Evolutionary conservation across 2,113 vertebrate species (phyloP), one percentile per base, ranked within the genome.

Genomic region (Channa argus): DNA sequence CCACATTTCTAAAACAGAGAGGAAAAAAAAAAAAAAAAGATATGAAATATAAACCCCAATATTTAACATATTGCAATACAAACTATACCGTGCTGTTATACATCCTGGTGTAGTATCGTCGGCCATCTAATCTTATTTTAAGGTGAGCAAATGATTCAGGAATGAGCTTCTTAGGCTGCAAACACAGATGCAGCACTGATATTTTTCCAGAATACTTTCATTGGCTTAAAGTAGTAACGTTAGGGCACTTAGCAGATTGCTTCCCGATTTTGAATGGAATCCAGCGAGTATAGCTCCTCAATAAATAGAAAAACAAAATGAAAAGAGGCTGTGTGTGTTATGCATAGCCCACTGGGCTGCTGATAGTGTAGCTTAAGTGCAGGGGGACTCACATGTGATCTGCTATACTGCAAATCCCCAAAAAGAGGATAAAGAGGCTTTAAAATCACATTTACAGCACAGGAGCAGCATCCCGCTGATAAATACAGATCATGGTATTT

Each of bases 341-440:
- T 69, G 79, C 72, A 80, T 68, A 87, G 80, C 87, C 87, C 66
- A 87, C 83, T 79, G 75, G 73, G 87, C 78, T 41, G 74, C 72
- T 88, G 84, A 88, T 90, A 81, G 83, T 82, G 84, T 84, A 82
- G 91, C 91, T 92, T 90, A 92, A 92, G 88, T 83, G 86, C 81
- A 88, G 73, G 44, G 63, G 72, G 74, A 84, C 76, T 84, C 86
- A 74, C 78, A 89, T 89, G 89, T 90, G 88, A 89, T 86, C 90
- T 74, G 80, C 89, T 84, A 88, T 91, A 86, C 84, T 73, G 83
- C 83, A 93, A 92, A 92, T 92, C 92, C 91, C 84, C 87, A 80
- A 71, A 88, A 89, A 92, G 90, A 91, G 91, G 92, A 93, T 93
- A 88, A 91, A 92, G 89, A 84, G 88, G 91, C 86, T 92, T 92